Percentiles rank a stretch among this genome's conserved stretches.
Conservation (phyloP, 2,113 vertebrate species). For the Bubo blakistoni region DNA sequence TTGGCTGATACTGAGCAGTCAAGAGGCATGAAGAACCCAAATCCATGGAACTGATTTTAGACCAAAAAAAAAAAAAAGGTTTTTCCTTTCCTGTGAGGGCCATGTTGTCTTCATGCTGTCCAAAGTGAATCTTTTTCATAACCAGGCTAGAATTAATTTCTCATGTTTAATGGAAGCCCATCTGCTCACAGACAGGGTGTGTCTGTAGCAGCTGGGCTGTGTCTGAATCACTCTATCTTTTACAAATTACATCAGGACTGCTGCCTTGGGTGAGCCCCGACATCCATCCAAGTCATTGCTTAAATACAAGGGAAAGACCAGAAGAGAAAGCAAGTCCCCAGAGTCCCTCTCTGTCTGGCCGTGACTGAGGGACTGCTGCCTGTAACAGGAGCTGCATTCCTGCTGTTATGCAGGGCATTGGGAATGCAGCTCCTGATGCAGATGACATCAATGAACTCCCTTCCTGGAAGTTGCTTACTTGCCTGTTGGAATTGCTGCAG, state of each 20-base stretch:
- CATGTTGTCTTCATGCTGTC: not conserved
- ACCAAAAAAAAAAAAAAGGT: not conserved
- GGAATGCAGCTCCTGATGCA: not conserved
- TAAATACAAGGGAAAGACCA: not conserved
- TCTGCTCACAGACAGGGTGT: not conserved
- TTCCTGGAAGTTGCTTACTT: not conserved
- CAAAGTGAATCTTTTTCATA: not conserved
- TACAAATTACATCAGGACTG: not conserved
- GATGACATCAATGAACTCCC: not conserved
- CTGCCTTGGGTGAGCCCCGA: not conserved
- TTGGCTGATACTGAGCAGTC: not conserved
- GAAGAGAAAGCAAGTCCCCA: not conserved
- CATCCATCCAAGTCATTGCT: not conserved
- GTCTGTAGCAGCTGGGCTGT: not conserved
- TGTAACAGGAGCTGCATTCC: not conserved
- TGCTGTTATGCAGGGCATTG: not conserved
- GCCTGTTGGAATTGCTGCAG: not conserved
- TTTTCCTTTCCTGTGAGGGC: not conserved
- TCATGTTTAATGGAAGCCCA: not conserved
- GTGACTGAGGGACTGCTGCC: not conserved
- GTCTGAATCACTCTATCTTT: not conserved
- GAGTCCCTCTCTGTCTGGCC: not conserved
- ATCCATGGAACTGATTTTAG: not conserved
- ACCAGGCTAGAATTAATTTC: not conserved
- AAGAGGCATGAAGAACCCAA: not conserved